phyloP scores from a whole-genome alignment of 2,113 vertebrate species.

The Zosterops hypoxanthus region DNA sequence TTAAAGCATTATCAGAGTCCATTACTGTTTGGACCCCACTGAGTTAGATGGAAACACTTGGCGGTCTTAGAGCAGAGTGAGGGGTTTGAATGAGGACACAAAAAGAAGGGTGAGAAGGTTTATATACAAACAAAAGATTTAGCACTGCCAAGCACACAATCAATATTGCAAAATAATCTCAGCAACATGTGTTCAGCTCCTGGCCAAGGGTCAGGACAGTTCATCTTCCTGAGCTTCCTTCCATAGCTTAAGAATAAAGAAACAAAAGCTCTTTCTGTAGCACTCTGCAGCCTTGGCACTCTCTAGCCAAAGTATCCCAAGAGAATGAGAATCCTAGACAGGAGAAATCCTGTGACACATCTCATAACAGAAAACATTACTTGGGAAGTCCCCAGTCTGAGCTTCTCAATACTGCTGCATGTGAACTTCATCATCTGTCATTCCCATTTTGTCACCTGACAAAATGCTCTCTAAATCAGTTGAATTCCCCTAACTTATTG shows the following conservation, averaged over 20 bases:
- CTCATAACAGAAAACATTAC: neutral
- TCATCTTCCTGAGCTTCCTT: neutral
- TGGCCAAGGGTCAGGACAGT: neutral
- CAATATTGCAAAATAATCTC: neutral
- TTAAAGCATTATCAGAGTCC: neutral
- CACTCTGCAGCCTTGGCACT: neutral
- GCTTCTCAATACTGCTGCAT: neutral
- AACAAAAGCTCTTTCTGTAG: neutral
- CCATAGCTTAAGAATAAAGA: neutral
- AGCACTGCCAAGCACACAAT: neutral
- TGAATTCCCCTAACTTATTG: neutral
- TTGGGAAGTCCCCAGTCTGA: neutral
- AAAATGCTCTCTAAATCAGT: neutral
- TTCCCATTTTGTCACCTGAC: neutral
- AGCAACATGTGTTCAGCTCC: neutral
- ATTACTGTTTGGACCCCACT: neutral
- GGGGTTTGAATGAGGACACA: neutral
- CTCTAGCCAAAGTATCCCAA: neutral
- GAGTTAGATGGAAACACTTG: neutral
- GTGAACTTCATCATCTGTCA: neutral
- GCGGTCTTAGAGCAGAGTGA: neutral
- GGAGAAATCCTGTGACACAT: neutral
- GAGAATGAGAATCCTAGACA: neutral
- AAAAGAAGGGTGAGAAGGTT: neutral
- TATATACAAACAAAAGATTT: neutral